phyloP scores from a whole-genome alignment of 2,113 vertebrate species.

The Engystomops pustulosus region DNA sequence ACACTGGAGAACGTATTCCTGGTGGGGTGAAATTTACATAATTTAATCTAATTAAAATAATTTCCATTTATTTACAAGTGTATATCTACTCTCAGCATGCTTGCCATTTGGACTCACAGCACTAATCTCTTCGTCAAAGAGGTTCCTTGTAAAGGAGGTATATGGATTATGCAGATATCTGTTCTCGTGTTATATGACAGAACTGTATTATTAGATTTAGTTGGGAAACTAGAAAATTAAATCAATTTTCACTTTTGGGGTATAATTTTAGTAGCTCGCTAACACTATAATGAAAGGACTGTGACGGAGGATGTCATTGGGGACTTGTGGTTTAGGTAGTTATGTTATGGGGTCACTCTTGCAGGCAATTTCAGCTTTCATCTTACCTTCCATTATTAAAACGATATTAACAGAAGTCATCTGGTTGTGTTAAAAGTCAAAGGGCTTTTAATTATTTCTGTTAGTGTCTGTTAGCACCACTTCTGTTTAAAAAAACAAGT shows the following conservation, averaged over 20 bases:
- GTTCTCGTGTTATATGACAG: background rate
- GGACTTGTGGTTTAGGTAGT: background rate
- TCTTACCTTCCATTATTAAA: no score
- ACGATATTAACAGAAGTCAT: no score
- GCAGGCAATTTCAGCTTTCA: no score
- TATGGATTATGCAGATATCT: slow-evolving; percentile 16
- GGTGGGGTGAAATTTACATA: slow-evolving; percentile 52
- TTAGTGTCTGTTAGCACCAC: no score
- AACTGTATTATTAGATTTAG: background rate
- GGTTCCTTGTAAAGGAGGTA: slow-evolving; percentile 17
- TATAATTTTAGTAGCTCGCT: no score
- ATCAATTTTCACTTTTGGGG: background rate
- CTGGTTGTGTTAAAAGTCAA: no score
- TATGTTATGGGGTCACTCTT: background rate
- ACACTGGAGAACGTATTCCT: slow-evolving; percentile 47
- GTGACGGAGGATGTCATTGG: background rate
- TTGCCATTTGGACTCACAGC: slow-evolving; percentile 47
- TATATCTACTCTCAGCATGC: slow-evolving; percentile 55
- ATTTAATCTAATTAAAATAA: slow-evolving; percentile 60
- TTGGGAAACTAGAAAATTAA: background rate
- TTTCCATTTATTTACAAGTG: slow-evolving; percentile 55
- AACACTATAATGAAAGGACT: background rate
- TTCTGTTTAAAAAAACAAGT: no score
- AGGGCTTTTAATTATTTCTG: no score
- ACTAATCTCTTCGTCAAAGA: slow-evolving; percentile 33